A percentile compares a stretch with the other conserved stretches of the same genome.
These are phyloP conservation scores for Thera obeliscata DNA, from an alignment of 2,888 invertebrate species.

Conservation along the genomic window DNA sequence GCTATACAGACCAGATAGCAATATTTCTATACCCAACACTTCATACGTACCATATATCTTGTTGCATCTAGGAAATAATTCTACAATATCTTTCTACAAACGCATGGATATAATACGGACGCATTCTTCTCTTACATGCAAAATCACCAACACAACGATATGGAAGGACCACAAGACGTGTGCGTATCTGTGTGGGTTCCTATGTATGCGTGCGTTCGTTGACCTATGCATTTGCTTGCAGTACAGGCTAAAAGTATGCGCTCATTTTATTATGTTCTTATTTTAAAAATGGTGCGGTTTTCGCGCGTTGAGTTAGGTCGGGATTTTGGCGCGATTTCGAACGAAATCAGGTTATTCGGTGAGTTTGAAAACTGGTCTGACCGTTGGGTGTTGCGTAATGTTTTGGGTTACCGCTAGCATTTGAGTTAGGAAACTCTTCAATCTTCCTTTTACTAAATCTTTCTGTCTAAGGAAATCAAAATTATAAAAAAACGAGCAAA, in stretches of 20 bases:
- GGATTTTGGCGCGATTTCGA: conserved; percentile 46
- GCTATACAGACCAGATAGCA: conserved; percentile 52
- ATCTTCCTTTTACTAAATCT: background rate
- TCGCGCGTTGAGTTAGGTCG: conserved; percentile 81
- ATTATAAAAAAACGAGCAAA: too few relatives aligned
- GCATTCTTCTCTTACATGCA: conserved; percentile 83
- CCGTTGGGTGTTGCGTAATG: conserved; percentile 52
- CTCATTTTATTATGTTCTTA: conserved; percentile 83
- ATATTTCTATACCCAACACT: conserved; percentile 55
- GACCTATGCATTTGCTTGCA: conserved; percentile 83
- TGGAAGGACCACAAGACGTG: conserved; percentile 56
- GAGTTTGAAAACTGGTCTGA: conserved; percentile 49
- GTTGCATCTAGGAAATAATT: conserved; percentile 81
- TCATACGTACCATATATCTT: conserved; percentile 51
- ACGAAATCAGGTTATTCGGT: conserved; percentile 40
- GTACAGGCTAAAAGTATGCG: conserved; percentile 84
- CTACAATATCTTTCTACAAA: conserved; percentile 80
- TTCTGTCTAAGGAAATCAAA: background rate
- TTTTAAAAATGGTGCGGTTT: conserved; percentile 80
- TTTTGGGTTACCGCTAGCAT: conserved; percentile 53
- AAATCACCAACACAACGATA: conserved; percentile 72
- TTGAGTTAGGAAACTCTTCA: conserved; percentile 47
- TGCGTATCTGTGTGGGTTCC: conserved; percentile 54
- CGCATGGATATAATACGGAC: conserved; percentile 73
- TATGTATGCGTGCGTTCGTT: conserved; percentile 73